These are phyloP conservation scores for Halcyon smyrnensis DNA, from an alignment of 2,797 vertebrate species.

Conservation along the genomic window DNA sequence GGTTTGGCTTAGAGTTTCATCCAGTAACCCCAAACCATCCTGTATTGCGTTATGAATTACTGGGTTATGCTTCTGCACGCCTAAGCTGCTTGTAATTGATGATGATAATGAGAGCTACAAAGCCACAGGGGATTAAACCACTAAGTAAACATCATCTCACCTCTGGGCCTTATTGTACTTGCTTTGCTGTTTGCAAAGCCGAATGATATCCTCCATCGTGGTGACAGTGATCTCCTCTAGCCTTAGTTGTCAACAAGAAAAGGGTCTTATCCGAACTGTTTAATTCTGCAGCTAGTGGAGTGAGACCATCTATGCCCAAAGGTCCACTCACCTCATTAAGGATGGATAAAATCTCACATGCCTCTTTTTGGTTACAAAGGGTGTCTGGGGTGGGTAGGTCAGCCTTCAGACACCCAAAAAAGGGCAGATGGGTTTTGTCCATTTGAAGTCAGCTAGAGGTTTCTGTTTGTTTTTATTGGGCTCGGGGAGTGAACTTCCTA, in stretches of 20 bases:
- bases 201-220: background rate
- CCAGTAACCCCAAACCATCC: background rate
- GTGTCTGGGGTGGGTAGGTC: background rate
- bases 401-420: background rate
- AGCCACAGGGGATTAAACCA: background rate
- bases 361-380: background rate
- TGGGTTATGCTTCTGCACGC: background rate
- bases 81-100: background rate
- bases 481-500: background rate
- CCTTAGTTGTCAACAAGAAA: background rate
- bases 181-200: background rate
- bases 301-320: background rate
- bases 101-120: background rate
- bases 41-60: background rate
- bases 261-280: background rate
- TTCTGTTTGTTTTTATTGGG: background rate
- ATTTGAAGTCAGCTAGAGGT: background rate
- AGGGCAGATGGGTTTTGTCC: background rate
- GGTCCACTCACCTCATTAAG: background rate
- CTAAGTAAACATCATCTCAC: background rate
- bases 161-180: background rate
- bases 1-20: background rate
- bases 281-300: background rate
- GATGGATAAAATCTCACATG: background rate
- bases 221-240: background rate